Base-by-base conservation (phyloP, 2,888 invertebrate species). In the Heliconius ismenius region DNA sequence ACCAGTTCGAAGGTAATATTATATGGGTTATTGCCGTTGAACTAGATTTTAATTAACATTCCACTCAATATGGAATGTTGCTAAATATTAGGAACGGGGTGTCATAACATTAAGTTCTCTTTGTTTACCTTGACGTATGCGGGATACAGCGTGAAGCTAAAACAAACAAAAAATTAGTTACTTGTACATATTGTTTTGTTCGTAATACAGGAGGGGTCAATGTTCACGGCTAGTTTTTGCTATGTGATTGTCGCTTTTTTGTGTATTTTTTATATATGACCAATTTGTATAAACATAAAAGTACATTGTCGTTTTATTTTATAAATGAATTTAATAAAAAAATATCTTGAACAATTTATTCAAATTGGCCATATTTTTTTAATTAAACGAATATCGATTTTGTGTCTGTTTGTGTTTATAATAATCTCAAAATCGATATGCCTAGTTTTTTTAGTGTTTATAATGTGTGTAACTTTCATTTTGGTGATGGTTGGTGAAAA, bases 1-100 rank as follows among this genome's bases (percentile, higher is more conserved):
- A 98, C 95, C 97, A 98, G 84, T 98, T 98, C 91, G 98, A 98
- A 95, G 98, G 94, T 95, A 94, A 94, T 84, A 84, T 81, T 82
- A 62, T 62, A 62, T 58, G 58, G 62, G 62, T 62, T 62, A 82
- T 85, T 83, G 85, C 69, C 82, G 84, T 82, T 83, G 83, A 82
- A 85, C 86, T 86, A 88, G 58, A 21, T 28, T 70, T 21, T 54
- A 54, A 54, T 54, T 62, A 62, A 58, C 58, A 9, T 21, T 54
- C 18, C 54, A 21, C 54, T 54, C 54, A 54, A 21, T 7, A 54
- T 3, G 58, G n/a, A n/a, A 58, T n/a, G 11, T 58, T 58, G 58
- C n/a, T n/a, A n/a, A n/a, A 58, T 58, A n/a, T 58, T 58, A n/a
- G n/a, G 58, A 49, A 49, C 49, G 15, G 58, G n/a, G 21, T 58